These are phyloP conservation scores for Poeciliopsis prolifica DNA, from an alignment of 2,113 vertebrate species.

Conservation along the genomic window DNA sequence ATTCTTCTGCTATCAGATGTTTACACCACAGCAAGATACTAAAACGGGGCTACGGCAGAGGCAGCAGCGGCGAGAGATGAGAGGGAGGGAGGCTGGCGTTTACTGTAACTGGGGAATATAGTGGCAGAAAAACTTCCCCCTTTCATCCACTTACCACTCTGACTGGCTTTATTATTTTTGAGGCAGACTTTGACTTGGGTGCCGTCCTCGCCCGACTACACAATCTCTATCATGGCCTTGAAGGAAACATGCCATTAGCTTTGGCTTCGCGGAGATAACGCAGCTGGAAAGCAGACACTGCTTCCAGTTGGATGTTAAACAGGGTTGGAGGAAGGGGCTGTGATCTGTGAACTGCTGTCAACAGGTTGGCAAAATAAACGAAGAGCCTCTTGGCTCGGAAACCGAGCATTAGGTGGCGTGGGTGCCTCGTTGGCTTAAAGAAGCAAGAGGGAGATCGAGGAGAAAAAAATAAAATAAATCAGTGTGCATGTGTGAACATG, in stretches of 20 bases:
- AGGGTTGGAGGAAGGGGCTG: neutral
- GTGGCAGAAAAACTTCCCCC: slow-evolving; percentile 40
- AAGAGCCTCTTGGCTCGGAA: neutral
- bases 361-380: neutral
- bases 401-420: slow-evolving; percentile 9
- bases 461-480: neutral
- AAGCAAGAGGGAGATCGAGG: neutral
- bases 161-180: slow-evolving; percentile 8
- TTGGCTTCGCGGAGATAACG: slow-evolving; percentile 23
- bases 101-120: slow-evolving; percentile 60
- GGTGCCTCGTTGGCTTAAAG: slow-evolving; percentile 2
- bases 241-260: slow-evolving; percentile 29
- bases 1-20: slow-evolving; percentile 73
- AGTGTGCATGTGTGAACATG: neutral
- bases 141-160: slow-evolving; percentile 30
- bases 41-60: slow-evolving; percentile 37
- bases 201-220: slow-evolving; percentile 5
- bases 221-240: slow-evolving; percentile 16
- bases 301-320: slow-evolving; percentile 1
- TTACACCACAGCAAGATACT: slow-evolving; percentile 57
- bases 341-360: slow-evolving; percentile 10
- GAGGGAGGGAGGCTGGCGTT: slow-evolving; percentile 27
- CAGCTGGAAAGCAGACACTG: slow-evolving; percentile 18
- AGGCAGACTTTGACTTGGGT: slow-evolving; percentile 22
- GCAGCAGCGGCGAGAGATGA: neutral